Conservation (phyloP, 2,113 vertebrate species). For the Macquaria ambigua region DNA sequence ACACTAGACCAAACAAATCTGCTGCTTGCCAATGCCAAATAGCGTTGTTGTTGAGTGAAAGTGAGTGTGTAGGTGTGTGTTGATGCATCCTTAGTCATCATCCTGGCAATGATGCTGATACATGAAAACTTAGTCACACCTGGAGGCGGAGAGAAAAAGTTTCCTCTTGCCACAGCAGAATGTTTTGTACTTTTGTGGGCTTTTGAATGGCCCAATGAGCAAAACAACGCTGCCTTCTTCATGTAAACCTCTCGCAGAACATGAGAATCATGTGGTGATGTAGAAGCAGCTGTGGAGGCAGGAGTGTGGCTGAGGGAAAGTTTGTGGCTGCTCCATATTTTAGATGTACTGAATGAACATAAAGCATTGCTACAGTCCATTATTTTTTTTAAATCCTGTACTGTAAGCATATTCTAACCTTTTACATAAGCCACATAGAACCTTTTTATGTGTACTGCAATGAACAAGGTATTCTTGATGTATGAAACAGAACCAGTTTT, state of each 20-base stretch:
- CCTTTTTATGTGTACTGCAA: neutral
- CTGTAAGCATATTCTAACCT: neutral
- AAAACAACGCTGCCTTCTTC: neutral
- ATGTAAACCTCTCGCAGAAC: neutral
- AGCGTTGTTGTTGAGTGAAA: neutral
- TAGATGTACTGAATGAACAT: neutral
- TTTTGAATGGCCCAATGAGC: conserved; percentile 5
- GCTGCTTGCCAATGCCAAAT: too few species aligned
- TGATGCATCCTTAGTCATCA: conserved; percentile 7
- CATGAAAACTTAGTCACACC: conserved; percentile 25
- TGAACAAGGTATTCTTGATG: neutral
- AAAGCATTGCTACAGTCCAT: neutral
- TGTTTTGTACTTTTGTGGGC: conserved; percentile 21
- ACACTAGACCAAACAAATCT: neutral
- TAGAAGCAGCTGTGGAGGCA: neutral
- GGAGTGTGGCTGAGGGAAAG: conserved; percentile 22
- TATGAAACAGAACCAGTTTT: neutral
- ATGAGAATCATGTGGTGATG: neutral
- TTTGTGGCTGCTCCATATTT: conserved; percentile 26
- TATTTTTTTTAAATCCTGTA: neutral
- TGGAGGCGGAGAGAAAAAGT: conserved; percentile 49
- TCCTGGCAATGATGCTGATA: conserved; percentile 47
- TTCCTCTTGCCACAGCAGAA: conserved; percentile 41
- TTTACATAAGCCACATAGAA: neutral
- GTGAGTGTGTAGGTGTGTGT: conserved; percentile 51